These are phyloP conservation scores for Thymelicus lineola DNA, from an alignment of 2,888 invertebrate genomes.

Conservation along the genomic window DNA sequence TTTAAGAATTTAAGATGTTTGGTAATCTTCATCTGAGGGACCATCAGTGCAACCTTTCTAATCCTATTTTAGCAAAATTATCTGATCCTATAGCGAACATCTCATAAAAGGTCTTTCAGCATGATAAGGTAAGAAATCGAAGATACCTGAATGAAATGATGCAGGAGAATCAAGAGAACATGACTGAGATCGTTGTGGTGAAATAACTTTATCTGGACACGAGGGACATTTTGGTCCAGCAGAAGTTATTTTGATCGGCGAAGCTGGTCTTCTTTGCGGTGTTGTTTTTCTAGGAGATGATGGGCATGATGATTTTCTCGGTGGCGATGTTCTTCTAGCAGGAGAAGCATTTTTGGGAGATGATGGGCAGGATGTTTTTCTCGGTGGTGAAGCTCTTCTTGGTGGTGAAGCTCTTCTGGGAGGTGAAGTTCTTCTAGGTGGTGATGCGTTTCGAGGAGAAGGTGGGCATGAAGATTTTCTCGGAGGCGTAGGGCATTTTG, in stretches of 20 bases:
- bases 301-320: background rate
- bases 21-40: too few species aligned
- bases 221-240: conserved; percentile 24
- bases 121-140: too few species aligned
- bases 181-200: conserved; percentile 42
- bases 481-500: conserved; percentile 7
- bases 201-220: conserved; percentile 29
- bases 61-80: too few species aligned
- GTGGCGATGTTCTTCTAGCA: background rate
- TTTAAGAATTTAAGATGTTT: too few species aligned
- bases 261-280: too few species aligned
- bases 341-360: background rate
- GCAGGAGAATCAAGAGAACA: conserved; percentile 39
- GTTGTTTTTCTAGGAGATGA: background rate
- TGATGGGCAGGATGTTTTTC: background rate
- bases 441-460: background rate
- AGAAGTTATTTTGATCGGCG: background rate
- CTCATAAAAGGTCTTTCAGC: too few species aligned
- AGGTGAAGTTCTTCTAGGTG: background rate
- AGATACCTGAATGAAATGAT: conserved; percentile 13
- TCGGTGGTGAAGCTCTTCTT: conserved; percentile 3
- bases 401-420: conserved; percentile 7
- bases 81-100: too few species aligned
- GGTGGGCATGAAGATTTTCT: background rate
- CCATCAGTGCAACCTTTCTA: too few species aligned